A percentile compares a stretch with the other conserved stretches of the same genome.
phyloP scores from a whole-genome alignment of 2,113 vertebrate species.

The Rhadina sibilatrix region DNA sequence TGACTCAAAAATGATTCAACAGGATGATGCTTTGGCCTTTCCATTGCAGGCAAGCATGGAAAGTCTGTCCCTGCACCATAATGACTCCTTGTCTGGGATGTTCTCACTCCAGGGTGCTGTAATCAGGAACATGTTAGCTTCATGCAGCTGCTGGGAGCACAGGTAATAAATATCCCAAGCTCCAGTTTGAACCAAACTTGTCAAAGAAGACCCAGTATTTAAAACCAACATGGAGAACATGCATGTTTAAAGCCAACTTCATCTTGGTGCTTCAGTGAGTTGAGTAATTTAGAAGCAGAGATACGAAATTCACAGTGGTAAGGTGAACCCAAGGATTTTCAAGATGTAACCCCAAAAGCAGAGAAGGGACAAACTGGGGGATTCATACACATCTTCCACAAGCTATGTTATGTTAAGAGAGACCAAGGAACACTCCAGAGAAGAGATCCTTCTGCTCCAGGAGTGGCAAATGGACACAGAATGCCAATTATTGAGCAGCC shows the following conservation, averaged over 20 bases:
- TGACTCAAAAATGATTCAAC: background rate
- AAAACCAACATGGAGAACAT: background rate
- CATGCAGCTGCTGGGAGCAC: background rate
- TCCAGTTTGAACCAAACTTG: background rate
- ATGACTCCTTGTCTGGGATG: background rate
- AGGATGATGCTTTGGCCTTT: background rate
- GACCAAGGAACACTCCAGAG: background rate
- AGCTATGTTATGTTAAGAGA: background rate
- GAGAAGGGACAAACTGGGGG: background rate
- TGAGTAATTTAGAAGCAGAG: background rate
- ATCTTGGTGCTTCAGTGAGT: background rate
- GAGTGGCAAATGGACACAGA: background rate
- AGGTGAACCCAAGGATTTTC: background rate
- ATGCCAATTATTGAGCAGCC: background rate
- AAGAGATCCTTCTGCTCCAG: background rate
- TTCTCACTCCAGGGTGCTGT: background rate
- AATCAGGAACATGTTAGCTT: background rate
- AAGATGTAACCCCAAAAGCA: background rate
- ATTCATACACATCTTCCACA: background rate
- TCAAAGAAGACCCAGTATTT: background rate
- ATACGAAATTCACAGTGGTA: background rate
- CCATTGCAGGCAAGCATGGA: background rate
- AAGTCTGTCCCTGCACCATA: background rate
- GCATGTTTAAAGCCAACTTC: background rate
- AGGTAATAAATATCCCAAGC: background rate